A percentile compares a stretch with the other conserved stretches of the same genome.
Evolutionary conservation across 1,140 invertebrate species (phyloP).

Genomic region (Zaprionus lachaisei): DNA sequence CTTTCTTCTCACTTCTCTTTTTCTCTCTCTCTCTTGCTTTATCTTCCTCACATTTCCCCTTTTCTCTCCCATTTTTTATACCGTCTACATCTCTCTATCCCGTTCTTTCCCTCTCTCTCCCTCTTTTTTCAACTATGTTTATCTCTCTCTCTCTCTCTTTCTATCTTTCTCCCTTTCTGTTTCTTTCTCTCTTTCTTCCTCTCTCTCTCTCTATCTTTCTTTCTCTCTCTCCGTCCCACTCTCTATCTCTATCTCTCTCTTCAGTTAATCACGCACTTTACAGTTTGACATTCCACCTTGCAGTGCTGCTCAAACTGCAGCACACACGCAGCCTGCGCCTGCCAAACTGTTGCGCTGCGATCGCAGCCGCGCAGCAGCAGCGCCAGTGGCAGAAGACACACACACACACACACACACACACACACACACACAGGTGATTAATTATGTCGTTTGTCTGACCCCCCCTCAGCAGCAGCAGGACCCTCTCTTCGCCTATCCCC

Average conservation of each 20-base stretch:
- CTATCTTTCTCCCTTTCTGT: neutral
- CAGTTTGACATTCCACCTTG: neutral
- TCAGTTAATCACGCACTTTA: neutral
- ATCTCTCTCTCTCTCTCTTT: neutral
- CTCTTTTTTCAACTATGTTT: too few relatives aligned
- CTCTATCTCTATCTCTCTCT: too few relatives aligned
- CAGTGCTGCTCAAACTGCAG: constrained; percentile 16
- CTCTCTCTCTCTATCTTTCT: neutral
- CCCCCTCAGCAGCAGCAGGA: constrained; percentile 18
- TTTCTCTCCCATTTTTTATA: too few relatives aligned
- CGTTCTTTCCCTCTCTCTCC: too few relatives aligned
- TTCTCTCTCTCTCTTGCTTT: neutral
- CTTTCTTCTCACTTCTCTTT: too few relatives aligned
- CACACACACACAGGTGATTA: constrained; percentile 31
- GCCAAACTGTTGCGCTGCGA: constrained; percentile 39
- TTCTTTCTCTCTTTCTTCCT: neutral
- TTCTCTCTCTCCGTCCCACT: too few relatives aligned
- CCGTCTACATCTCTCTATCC: too few relatives aligned
- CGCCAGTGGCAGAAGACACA: constrained; percentile 15
- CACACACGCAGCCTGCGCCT: constrained; percentile 21
- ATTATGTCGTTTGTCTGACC: constrained; percentile 40
- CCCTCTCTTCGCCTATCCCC: neutral
- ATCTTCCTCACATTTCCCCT: neutral
- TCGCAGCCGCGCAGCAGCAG: constrained; percentile 5
- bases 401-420: neutral